A percentile compares a stretch with the other conserved stretches of the same genome.
Evolutionary conservation across 2,888 invertebrate species (phyloP).

Genomic region (Pherbina coryleti): DNA sequence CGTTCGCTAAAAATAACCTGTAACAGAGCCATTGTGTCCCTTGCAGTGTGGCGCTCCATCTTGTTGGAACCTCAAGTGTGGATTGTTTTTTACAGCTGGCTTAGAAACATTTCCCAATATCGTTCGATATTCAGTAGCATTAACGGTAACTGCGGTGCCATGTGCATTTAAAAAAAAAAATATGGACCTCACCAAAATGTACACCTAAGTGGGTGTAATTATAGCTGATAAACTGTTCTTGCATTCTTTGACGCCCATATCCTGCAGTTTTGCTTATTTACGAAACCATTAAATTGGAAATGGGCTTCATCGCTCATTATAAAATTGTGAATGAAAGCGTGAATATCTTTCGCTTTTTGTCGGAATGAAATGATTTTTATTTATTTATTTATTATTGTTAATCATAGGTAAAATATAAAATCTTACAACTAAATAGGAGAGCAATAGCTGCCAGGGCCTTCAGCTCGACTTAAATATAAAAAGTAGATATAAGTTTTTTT

Average conservation of each 20-base stretch:
- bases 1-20: constrained; percentile 11
- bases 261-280: background rate
- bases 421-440: no score
- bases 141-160: background rate
- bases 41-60: constrained; percentile 22
- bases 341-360: constrained; percentile 7
- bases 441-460: no score
- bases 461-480: no score
- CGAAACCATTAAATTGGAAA: no score
- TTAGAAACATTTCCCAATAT: background rate
- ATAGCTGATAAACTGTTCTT: constrained; percentile 24
- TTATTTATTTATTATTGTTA: no score
- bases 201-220: no score
- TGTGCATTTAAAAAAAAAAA: background rate
- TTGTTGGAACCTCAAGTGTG: constrained; percentile 24
- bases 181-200: no score
- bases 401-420: no score
- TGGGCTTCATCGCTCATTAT: no score
- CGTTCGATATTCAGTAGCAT: background rate
- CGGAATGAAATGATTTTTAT: no score
- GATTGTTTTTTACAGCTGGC: background rate
- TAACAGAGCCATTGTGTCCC: constrained; percentile 15
- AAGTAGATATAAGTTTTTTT: no score
- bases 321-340: no score
- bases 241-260: constrained; percentile 25